These are phyloP conservation scores for Coracopsis vasa DNA, from an alignment of 2,113 vertebrate genomes.

Conservation along the genomic window DNA sequence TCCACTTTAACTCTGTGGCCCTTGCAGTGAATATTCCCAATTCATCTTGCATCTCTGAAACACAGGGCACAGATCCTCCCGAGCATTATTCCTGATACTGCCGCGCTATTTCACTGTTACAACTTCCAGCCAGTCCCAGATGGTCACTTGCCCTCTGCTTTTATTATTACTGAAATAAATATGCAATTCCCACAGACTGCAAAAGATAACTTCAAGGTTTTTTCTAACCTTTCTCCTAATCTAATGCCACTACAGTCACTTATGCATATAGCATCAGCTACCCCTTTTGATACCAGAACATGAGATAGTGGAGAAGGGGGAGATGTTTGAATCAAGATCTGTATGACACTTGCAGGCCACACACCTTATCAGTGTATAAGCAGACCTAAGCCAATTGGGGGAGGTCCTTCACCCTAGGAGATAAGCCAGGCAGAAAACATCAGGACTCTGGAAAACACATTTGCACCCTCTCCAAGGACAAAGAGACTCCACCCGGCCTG, in stretches of 20 bases:
- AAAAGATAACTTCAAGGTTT: neutral
- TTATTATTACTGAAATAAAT: neutral
- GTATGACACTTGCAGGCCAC: rapidly evolving
- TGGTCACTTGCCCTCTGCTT: neutral
- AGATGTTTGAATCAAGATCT: neutral
- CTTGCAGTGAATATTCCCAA: neutral
- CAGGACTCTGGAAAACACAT: neutral
- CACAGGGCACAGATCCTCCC: neutral
- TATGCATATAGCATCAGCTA: neutral
- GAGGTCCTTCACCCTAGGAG: neutral
- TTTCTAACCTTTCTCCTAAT: neutral
- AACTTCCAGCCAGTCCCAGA: neutral
- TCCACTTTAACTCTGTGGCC: neutral
- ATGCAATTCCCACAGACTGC: neutral
- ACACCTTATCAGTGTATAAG: neutral
- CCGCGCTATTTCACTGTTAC: neutral
- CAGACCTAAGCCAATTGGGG: rapidly evolving
- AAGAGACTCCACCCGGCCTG: neutral
- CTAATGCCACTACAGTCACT: neutral
- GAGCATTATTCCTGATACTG: neutral
- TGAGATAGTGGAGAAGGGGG: neutral
- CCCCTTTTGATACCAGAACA: neutral
- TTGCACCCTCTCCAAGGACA: neutral
- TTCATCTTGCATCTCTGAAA: neutral
- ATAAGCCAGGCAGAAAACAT: neutral